Base-by-base conservation (phyloP, 2,888 invertebrate genomes). In the Seladonia tumulorum region DNA sequence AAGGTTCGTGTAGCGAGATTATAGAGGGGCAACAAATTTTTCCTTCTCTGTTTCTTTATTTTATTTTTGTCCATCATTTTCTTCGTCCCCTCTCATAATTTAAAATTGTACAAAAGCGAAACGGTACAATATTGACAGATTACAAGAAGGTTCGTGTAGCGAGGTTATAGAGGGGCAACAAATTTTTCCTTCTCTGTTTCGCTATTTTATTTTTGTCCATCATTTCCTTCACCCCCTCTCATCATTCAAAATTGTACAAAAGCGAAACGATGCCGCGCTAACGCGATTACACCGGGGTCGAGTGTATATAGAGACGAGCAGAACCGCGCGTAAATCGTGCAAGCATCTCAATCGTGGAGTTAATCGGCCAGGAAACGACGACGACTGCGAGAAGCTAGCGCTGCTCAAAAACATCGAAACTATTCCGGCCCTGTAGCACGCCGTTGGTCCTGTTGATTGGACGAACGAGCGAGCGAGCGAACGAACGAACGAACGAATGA, bases 371-470 rank as follows among this genome's bases (percentile, higher is more conserved):
- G 49, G 53, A 79, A 82, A 57, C 66, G 22, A 68, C 39, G 45
- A 42, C 53, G 49, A 53, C 22, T 53, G 35, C 42, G 70, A 47
- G 70, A 47, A 45, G 16, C 47, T 18, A 8, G 47, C 47, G 22
- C 25, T 39, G 25, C 45, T 8, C 71, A 79, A 83, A 66, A 76
- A 63, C 66, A 83, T 76, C 75, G 75, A 79, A 72, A 76, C 78
- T 75, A 39, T 57, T 75, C n/a, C 63, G n/a, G n/a, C 14, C 7
- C n/a, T 22, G 53, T 77, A 7, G 70, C n/a, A 25, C 63, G 5
- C 22, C 63, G 8, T 22, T n/a, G 25, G 71, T 72, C 66, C 68
- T 75, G 81, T 78, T 86, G 86, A 87, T 87, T 76, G 87, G 86
- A 39, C 22, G 39, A 68, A 81, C 35, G 66, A 68, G 72, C 86